phyloP scores from a whole-genome alignment of 2,797 vertebrate genomes.

The Acropternis orthonyx region DNA sequence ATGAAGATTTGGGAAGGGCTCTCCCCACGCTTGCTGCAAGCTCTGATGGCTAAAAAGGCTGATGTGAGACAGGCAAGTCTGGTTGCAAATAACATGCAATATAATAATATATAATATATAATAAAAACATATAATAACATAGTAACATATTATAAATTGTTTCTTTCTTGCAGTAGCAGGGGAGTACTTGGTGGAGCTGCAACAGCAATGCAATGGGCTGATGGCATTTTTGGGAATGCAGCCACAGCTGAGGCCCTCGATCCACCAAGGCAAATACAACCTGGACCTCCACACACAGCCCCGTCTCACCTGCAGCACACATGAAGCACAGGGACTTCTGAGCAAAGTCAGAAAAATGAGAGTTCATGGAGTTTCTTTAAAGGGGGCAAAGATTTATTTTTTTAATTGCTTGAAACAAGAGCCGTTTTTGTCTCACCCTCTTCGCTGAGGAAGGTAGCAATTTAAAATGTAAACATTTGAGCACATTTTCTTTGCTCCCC shows the following conservation, averaged over 20 bases:
- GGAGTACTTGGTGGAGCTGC: not conserved
- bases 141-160: not conserved
- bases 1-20: too few species aligned
- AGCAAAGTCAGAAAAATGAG: not conserved
- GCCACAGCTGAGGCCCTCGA: not conserved
- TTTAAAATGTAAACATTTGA: slow-evolving; percentile 1
- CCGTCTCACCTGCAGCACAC: not conserved
- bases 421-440: not conserved
- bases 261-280: not conserved
- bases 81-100: too few species aligned
- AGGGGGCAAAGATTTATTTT: not conserved
- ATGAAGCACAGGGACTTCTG: not conserved
- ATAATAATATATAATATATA: too few species aligned
- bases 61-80: too few species aligned
- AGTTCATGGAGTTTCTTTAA: not conserved
- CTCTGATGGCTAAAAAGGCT: too few species aligned
- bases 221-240: not conserved
- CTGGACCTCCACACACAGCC: not conserved
- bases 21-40: too few species aligned
- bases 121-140: too few species aligned
- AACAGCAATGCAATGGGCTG: not conserved
- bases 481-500: not conserved
- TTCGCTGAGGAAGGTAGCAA: not conserved
- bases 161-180: not conserved
- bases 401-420: not conserved